Evolutionary conservation across 2,797 vertebrate species (phyloP).

Genomic region (Epinephelus awoara): DNA sequence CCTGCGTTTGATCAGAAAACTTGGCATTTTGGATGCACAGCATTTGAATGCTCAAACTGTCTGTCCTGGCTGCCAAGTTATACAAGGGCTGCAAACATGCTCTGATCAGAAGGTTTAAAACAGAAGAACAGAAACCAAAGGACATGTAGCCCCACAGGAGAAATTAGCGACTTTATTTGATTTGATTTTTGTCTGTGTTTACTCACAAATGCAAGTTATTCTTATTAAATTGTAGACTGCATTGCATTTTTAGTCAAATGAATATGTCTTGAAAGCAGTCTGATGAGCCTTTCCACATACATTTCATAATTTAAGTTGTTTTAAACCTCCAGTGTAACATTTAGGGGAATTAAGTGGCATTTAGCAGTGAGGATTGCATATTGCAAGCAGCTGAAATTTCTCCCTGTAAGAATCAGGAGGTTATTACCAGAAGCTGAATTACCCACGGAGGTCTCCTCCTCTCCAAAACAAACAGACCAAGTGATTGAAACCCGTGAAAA

Average conservation of each 20-base stretch:
- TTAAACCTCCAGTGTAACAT: too few relatives aligned
- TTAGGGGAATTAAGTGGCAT: too few relatives aligned
- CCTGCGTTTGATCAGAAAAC: conserved; percentile 62
- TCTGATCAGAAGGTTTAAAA: conserved; percentile 45
- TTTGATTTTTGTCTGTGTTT: conserved; percentile 29
- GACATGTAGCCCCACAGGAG: conserved; percentile 20
- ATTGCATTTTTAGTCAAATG: conserved; percentile 13
- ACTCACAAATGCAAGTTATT: conserved; percentile 30
- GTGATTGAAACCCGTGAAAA: too few relatives aligned
- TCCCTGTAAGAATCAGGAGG: too few relatives aligned
- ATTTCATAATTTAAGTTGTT: neutral
- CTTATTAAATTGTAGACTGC: neutral
- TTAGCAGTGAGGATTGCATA: too few relatives aligned
- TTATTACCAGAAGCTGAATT: too few relatives aligned
- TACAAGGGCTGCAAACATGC: conserved; percentile 16
- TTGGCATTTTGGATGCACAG: conserved; percentile 60
- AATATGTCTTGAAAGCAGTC: conserved; percentile 3
- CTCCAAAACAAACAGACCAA: too few relatives aligned
- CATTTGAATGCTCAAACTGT: conserved; percentile 42
- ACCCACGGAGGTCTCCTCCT: too few relatives aligned
- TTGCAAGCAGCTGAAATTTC: too few relatives aligned
- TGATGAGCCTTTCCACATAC: conserved; percentile 4
- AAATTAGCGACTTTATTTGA: conserved; percentile 10
- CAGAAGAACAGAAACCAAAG: conserved; percentile 40
- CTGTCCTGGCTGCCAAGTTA: conserved; percentile 44